These are phyloP conservation scores for Lamellibrachia columna DNA, from an alignment of 2,888 invertebrate genomes.

Conservation along the genomic window DNA sequence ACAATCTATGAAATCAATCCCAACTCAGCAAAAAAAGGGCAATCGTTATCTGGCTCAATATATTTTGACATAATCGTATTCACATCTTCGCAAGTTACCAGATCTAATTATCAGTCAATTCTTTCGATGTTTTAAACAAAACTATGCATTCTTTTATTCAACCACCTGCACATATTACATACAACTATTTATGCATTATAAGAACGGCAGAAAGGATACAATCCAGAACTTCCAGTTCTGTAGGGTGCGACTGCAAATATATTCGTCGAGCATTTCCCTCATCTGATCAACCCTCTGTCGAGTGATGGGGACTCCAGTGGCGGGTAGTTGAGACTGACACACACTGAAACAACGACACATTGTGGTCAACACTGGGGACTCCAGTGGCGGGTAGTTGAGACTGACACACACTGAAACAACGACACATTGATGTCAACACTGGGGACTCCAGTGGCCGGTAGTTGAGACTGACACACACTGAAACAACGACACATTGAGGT, in stretches of 20 bases:
- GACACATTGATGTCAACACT: conserved; percentile 52
- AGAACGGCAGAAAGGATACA: conserved; percentile 72
- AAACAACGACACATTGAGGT: not conserved
- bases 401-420: not conserved
- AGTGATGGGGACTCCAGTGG: conserved; percentile 93
- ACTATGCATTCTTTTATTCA: too few relatives aligned
- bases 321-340: conserved; percentile 93
- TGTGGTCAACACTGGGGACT: conserved; percentile 73
- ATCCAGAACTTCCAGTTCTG: conserved; percentile 99
- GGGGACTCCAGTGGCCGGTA: conserved; percentile 95
- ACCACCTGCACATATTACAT: not conserved
- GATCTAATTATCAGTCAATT: too few relatives aligned
- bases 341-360: conserved; percentile 72
- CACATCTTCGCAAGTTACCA: too few relatives aligned
- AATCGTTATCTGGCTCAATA: too few relatives aligned
- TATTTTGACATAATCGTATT: too few relatives aligned
- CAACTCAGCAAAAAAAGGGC: too few relatives aligned
- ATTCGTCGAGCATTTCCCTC: conserved; percentile 90
- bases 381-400: conserved; percentile 90
- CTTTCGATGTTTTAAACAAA: too few relatives aligned
- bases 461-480: conserved; percentile 91
- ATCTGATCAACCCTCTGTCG: conserved; percentile 88
- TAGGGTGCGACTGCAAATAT: conserved; percentile 84
- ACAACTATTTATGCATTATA: not conserved
- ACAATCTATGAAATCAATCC: too few relatives aligned